Conservation (phyloP, 2,888 invertebrate species). For the Dioctria linearis region DNA sequence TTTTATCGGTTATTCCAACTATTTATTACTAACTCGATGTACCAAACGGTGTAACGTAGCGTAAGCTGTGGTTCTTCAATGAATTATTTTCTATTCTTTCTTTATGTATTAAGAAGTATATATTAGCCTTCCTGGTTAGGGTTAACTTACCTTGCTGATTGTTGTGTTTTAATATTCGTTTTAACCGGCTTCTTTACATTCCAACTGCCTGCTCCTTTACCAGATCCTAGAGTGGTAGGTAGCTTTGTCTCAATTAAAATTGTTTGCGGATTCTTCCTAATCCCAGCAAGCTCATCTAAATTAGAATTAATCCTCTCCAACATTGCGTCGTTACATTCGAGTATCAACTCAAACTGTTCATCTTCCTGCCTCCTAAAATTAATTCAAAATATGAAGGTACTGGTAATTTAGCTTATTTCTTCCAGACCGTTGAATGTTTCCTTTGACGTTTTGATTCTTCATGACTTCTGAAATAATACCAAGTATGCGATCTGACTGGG, state of each 20-base stretch:
- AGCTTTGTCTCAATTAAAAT: slow-evolving; percentile 68
- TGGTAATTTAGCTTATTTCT: background rate
- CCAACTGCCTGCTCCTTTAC: slow-evolving; percentile 74
- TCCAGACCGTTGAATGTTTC: slow-evolving; percentile 73
- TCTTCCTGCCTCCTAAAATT: slow-evolving; percentile 73
- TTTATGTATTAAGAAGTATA: too few species aligned
- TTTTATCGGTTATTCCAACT: too few species aligned
- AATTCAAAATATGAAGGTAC: background rate
- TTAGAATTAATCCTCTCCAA: slow-evolving; percentile 84
- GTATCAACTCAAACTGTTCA: slow-evolving; percentile 82
- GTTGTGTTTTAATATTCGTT: slow-evolving; percentile 56
- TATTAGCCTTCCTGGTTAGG: too few species aligned
- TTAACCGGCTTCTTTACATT: slow-evolving; percentile 68
- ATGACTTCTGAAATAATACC: slow-evolving; percentile 75
- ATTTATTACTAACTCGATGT: too few species aligned
- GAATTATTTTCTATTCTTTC: too few species aligned
- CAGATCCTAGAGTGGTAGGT: background rate
- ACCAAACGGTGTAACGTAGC: too few species aligned
- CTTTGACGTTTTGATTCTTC: slow-evolving; percentile 73
- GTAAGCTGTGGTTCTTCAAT: too few species aligned
- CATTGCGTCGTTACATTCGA: slow-evolving; percentile 87
- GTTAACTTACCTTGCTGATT: slow-evolving; percentile 7
- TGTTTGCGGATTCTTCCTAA: slow-evolving; percentile 73
- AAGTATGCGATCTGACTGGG: slow-evolving; percentile 78
- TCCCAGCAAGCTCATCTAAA: slow-evolving; percentile 79